Percentiles rank a stretch among this genome's conserved stretches.
Conservation (phyloP, 2,797 vertebrate species). For the Poecilia wingei region DNA sequence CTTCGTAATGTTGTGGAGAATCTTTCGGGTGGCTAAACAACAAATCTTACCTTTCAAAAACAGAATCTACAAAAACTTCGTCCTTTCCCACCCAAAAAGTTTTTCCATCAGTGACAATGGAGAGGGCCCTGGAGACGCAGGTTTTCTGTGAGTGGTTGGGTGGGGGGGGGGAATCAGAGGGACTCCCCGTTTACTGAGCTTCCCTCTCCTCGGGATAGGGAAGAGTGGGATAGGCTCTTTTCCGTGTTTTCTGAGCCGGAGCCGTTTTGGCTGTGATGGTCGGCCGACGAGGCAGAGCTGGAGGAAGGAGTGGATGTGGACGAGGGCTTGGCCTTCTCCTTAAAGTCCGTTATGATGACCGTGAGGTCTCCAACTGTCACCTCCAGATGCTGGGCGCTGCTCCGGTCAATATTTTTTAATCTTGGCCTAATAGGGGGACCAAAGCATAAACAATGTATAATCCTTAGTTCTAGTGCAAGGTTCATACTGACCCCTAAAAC, state of each 20-base stretch:
- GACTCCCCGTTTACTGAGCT: conserved; percentile 94
- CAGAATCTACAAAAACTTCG: conserved; percentile 16
- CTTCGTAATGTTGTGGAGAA: conserved; percentile 40
- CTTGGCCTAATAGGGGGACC: conserved; percentile 83
- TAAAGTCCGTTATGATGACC: conserved; percentile 99
- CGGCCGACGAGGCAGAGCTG: conserved; percentile 73
- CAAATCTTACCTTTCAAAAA: background rate
- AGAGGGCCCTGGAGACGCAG: background rate
- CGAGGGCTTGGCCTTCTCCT: conserved; percentile 96
- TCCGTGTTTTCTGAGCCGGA: conserved; percentile 97
- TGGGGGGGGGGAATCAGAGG: conserved; percentile 83
- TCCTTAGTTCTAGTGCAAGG: background rate
- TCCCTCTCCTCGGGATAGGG: conserved; percentile 93
- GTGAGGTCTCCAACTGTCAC: conserved; percentile 99
- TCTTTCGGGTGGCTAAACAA: conserved; percentile 1
- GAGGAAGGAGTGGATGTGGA: conserved; percentile 87
- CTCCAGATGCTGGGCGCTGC: conserved; percentile 99
- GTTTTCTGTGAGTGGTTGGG: conserved; percentile 18
- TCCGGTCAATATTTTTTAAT: conserved; percentile 99
- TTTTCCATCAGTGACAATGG: conserved; percentile 13
- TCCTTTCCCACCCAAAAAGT: background rate
- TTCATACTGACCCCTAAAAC: conserved; percentile 13
- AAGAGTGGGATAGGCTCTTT: conserved; percentile 92
- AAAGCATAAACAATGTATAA: background rate
- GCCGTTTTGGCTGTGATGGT: conserved; percentile 96